phyloP scores from a whole-genome alignment of 2,888 invertebrate species.

The Kuschelorhynchus macadamiae region DNA sequence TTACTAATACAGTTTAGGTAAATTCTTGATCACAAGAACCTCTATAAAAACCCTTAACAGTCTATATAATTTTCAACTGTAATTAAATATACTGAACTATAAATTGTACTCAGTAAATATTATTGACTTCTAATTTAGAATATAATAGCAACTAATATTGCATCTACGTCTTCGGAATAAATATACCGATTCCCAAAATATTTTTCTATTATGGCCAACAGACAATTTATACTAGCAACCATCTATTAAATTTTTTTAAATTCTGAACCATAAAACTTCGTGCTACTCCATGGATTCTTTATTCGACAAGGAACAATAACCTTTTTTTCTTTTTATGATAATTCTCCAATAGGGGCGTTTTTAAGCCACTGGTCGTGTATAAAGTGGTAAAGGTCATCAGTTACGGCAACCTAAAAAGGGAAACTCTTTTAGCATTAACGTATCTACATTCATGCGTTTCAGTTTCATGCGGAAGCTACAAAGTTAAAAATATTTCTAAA shows the following conservation, averaged over 20 bases:
- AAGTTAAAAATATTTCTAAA: no score
- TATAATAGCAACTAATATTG: constrained; percentile 1
- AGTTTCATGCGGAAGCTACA: no score
- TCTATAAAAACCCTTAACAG: no score
- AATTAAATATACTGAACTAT: background rate
- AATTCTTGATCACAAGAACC: background rate
- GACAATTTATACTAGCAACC: no score
- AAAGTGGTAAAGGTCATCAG: constrained; percentile 92
- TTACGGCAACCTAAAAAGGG: constrained; percentile 88
- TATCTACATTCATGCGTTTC: no score
- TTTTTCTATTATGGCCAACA: no score
- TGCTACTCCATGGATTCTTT: background rate
- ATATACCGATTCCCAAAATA: background rate
- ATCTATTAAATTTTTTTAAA: no score
- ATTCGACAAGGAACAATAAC: background rate
- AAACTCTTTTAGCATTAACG: no score
- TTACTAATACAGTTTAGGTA: no score
- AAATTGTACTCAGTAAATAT: constrained; percentile 14
- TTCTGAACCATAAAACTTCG: no score
- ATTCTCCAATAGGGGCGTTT: constrained; percentile 97
- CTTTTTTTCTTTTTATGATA: constrained; percentile 70
- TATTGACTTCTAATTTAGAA: background rate
- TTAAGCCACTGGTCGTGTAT: constrained; percentile 97
- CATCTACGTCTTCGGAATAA: background rate
- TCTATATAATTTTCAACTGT: background rate